These are phyloP conservation scores for Macaria notata DNA, from an alignment of 2,888 invertebrate species.

Conservation along the genomic window DNA sequence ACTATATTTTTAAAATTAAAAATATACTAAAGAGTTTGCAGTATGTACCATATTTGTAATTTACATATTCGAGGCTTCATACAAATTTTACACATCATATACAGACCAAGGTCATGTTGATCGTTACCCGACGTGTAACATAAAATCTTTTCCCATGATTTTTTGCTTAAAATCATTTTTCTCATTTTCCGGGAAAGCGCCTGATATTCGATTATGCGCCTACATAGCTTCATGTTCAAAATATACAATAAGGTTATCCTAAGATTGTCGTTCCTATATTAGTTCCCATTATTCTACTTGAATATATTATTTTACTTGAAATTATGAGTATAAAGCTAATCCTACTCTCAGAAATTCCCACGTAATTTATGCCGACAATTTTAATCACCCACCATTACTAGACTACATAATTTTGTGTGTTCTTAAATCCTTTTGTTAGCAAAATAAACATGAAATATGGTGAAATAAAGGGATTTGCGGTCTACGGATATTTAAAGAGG, in stretches of 20 bases:
- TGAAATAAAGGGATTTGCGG: slow-evolving; percentile 15
- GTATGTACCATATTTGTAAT: too few relatives aligned
- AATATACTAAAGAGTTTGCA: too few relatives aligned
- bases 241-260: neutral
- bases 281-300: too few relatives aligned
- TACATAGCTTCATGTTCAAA: neutral
- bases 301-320: too few relatives aligned
- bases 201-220: slow-evolving; percentile 17
- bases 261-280: too few relatives aligned
- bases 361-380: neutral
- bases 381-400: slow-evolving; percentile 6
- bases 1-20: too few relatives aligned
- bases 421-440: slow-evolving; percentile 17
- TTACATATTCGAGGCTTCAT: too few relatives aligned
- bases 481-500: slow-evolving; percentile 18
- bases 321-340: too few relatives aligned
- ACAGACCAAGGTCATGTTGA: slow-evolving; percentile 27
- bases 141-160: slow-evolving; percentile 23
- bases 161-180: slow-evolving; percentile 27
- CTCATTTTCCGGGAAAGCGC: slow-evolving; percentile 20
- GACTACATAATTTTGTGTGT: slow-evolving; percentile 14
- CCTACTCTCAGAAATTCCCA: too few relatives aligned
- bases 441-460: slow-evolving; percentile 18
- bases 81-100: neutral
- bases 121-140: slow-evolving; percentile 18